Base-by-base conservation (phyloP, 1,140 invertebrate species). In the Leptopilina boulardi region DNA sequence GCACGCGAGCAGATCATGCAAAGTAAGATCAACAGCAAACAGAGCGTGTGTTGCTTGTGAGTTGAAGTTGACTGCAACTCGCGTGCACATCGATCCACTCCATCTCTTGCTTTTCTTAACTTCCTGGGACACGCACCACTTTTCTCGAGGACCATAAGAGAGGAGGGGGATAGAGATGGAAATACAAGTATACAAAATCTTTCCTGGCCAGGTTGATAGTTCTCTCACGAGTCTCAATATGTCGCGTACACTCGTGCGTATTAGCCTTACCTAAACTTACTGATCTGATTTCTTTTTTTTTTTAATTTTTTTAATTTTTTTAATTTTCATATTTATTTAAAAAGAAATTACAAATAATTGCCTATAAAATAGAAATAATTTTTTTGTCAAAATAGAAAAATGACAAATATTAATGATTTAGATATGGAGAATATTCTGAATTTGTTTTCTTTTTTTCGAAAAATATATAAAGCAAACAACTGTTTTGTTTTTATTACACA, bases 41-140 rank as follows among this genome's bases (percentile, higher is more conserved):
- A 73, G 79, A 80, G 81, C 81, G 83, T 82, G 74, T 71, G 34
- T 38, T 79, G 73, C 71, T 79, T 54, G 82, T 71, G 21, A 59
- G 23, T 70, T 51, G 41, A 34, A 76, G 76, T 78, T 77, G 75
- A 72, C 80, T 23, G 76, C 56, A 56, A 79, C 75, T 85, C 82
- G 85, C 85, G 85, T 86, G 85, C 59, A 59, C 82, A 86, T 86
- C 83, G 85, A 85, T 85, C 83, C 74, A 34, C 70, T 70, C 38
- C 71, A 78, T 74, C 78, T 77, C 76, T 56, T 70, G 56, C 51
- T 79, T 78, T 71, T 73, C 79, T 77, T 82, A 83, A 80, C 79
- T 77, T 77, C n/a, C 76, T 79, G 79, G 77, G 79, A 82, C 85
- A 84, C 81, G 80, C 83, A 82, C 80, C 77, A 81, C 81, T 85